A percentile compares a stretch with the other conserved stretches of the same genome.
These are phyloP conservation scores for Tupaia tana DNA, from an alignment of 2,113 vertebrate genomes.

Conservation along the genomic window DNA sequence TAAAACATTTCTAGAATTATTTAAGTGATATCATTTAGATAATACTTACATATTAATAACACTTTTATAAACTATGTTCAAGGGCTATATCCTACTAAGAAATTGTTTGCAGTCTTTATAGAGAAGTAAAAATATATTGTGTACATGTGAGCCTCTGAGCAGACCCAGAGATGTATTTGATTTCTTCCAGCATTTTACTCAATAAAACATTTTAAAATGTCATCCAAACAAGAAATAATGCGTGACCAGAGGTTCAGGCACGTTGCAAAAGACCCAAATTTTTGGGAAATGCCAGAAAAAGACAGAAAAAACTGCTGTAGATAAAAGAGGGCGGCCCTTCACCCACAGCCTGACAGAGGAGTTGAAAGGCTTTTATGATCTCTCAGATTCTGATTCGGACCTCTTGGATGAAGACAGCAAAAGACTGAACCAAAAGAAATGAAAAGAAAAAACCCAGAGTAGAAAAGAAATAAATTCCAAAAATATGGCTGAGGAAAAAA, in stretches of 20 bases:
- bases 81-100: background rate
- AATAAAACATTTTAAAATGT: conserved; percentile 83
- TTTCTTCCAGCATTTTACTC: conserved; percentile 63
- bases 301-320: conserved; percentile 94
- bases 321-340: conserved; percentile 95
- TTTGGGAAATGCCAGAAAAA: conserved; percentile 97
- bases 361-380: conserved; percentile 94
- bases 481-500: background rate
- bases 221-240: conserved; percentile 85
- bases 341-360: conserved; percentile 92
- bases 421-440: conserved; percentile 60
- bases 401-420: conserved; percentile 82
- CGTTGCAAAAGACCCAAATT: conserved; percentile 93
- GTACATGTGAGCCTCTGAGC: background rate
- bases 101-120: background rate
- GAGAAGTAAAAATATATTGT: background rate
- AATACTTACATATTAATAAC: background rate
- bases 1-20: background rate
- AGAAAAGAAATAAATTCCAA: conserved; percentile 72
- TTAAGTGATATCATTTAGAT: background rate
- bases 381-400: conserved; percentile 92
- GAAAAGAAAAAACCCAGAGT: conserved; percentile 73
- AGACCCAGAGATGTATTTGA: background rate
- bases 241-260: conserved; percentile 91
- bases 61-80: background rate